These are phyloP conservation scores for Ambastaia sidthimunki DNA, from an alignment of 2,797 vertebrate species.

Conservation along the genomic window DNA sequence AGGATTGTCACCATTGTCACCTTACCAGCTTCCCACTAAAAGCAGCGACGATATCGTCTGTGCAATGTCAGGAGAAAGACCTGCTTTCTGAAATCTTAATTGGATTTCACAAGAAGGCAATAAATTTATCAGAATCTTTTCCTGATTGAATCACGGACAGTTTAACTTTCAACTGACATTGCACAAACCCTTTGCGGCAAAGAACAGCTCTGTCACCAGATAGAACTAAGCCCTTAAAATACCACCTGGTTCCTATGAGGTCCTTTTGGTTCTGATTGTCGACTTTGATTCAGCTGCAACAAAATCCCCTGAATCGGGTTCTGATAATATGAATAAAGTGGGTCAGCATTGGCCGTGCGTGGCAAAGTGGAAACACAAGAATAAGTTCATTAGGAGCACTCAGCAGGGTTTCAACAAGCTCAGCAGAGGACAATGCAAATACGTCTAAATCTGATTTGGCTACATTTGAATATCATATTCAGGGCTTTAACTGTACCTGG, in stretches of 20 bases:
- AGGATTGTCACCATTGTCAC: background rate
- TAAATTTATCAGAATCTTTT: background rate
- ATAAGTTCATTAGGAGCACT: slow-evolving; percentile 4
- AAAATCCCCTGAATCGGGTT: slow-evolving; percentile 80
- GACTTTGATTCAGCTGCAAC: slow-evolving; percentile 79
- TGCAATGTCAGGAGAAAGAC: slow-evolving; percentile 71
- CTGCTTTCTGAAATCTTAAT: slow-evolving; percentile 15
- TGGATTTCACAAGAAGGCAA: slow-evolving; percentile 17
- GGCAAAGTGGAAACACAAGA: slow-evolving; percentile 26
- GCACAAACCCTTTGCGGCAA: slow-evolving; percentile 68
- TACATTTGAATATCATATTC: background rate
- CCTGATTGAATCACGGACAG: background rate
- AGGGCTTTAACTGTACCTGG: slow-evolving; percentile 79
- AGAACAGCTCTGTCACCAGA: slow-evolving; percentile 70
- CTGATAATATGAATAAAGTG: slow-evolving; percentile 73
- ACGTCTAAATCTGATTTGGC: background rate
- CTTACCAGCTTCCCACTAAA: slow-evolving; percentile 52
- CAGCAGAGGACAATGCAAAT: slow-evolving; percentile 23
- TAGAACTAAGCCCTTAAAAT: slow-evolving; percentile 57
- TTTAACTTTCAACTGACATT: slow-evolving; percentile 63
- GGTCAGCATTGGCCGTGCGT: slow-evolving; percentile 57
- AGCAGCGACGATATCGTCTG: slow-evolving; percentile 62
- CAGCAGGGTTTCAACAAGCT: background rate
- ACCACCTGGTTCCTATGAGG: slow-evolving; percentile 77
- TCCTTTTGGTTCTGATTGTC: slow-evolving; percentile 66